Evolutionary conservation across 2,888 invertebrate species (phyloP).

Genomic region (Plebejus anna): DNA sequence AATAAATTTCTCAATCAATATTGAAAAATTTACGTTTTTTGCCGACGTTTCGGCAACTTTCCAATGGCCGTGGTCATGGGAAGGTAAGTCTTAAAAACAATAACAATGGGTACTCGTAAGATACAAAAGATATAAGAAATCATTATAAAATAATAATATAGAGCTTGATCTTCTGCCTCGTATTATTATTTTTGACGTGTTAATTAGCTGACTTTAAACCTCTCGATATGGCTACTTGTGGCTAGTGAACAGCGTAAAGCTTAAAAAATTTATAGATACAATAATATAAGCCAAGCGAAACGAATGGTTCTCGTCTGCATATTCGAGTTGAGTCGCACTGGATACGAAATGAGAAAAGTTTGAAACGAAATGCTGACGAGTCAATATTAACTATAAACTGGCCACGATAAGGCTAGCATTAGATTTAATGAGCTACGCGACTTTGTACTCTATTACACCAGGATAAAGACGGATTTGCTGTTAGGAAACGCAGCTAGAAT

Average conservation of each 20-base stretch:
- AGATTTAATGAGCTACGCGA: constrained; percentile 24
- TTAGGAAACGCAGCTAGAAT: constrained; percentile 21
- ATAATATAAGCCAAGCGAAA: constrained; percentile 43
- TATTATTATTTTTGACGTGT: background rate
- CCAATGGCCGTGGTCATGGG: no score
- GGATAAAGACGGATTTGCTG: constrained; percentile 17
- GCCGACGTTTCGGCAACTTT: no score
- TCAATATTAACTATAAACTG: constrained; percentile 73
- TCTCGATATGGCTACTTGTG: background rate
- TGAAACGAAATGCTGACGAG: constrained; percentile 71
- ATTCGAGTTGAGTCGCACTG: constrained; percentile 54
- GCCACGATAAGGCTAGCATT: constrained; percentile 45
- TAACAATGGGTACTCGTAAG: no score
- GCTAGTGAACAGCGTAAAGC: constrained; percentile 3
- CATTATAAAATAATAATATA: no score
- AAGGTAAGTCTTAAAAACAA: no score
- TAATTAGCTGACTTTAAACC: background rate
- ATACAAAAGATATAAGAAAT: no score
- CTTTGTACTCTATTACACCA: constrained; percentile 34
- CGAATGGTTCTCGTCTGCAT: constrained; percentile 42
- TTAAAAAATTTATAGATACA: constrained; percentile 38
- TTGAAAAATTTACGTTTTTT: no score
- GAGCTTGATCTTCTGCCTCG: no score
- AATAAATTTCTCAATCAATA: no score
- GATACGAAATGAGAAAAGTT: constrained; percentile 77